Conservation (phyloP, 2,888 invertebrate species). For the Paralinhomoeus sp. region DNA sequence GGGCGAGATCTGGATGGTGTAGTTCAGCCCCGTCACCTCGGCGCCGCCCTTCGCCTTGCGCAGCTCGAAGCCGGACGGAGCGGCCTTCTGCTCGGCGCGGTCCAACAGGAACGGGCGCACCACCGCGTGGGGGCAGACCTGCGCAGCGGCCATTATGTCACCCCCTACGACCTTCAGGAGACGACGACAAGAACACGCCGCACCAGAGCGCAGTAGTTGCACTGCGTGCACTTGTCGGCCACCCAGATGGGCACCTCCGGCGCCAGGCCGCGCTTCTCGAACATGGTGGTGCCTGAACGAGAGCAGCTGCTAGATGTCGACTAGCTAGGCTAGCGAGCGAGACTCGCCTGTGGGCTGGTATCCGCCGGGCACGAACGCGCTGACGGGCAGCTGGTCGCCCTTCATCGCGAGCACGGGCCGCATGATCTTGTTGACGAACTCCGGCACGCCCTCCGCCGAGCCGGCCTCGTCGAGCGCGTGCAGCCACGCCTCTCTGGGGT, state of each 20-base stretch:
- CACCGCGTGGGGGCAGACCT: constrained; percentile 12
- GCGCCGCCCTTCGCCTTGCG: constrained; percentile 11
- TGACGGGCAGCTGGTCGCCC: constrained; percentile 11
- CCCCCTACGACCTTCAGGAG: too few species aligned
- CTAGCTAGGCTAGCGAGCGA: too few species aligned
- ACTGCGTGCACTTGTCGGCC: too few species aligned
- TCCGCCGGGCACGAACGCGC: constrained; percentile 11
- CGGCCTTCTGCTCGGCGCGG: constrained; percentile 7
- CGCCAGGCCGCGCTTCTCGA: too few species aligned
- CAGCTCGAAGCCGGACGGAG: constrained; percentile 10
- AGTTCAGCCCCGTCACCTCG: constrained; percentile 9
- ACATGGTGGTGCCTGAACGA: too few species aligned
- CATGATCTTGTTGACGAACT: constrained; percentile 10
- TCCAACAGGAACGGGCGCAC: constrained; percentile 10
- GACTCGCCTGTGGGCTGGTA: constrained; percentile 11
- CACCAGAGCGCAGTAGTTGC: too few species aligned
- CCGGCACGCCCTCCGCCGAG: constrained; percentile 4
- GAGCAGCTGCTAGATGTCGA: too few species aligned
- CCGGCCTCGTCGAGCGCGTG: constrained; percentile 1
- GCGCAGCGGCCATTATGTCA: too few species aligned
- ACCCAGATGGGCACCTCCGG: too few species aligned
- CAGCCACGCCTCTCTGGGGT: constrained; percentile 6
- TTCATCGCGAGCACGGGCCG: constrained; percentile 10
- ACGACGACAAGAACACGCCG: too few species aligned
- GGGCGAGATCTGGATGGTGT: constrained; percentile 11